Evolutionary conservation across 2,113 vertebrate species (phyloP).

Genomic region (Aphyosemion australe): DNA sequence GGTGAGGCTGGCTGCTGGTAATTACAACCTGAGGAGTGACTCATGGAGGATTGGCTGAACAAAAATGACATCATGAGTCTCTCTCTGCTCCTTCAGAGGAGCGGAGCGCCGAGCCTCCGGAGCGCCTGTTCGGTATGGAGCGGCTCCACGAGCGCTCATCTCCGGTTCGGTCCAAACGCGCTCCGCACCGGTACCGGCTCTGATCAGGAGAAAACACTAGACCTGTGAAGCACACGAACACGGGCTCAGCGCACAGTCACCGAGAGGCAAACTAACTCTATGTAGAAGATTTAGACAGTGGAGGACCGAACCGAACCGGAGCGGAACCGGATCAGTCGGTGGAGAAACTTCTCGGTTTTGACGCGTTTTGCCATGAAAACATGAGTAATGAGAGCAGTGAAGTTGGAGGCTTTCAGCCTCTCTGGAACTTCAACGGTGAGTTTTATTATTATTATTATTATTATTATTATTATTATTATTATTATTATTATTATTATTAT

Average conservation of each 20-base stretch:
- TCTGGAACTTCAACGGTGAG: conserved; percentile 68
- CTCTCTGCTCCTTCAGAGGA: background rate
- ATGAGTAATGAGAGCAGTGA: conserved; percentile 64
- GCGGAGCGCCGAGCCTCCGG: background rate
- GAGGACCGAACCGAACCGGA: background rate
- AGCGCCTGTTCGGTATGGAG: background rate
- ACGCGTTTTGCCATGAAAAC: conserved; percentile 29
- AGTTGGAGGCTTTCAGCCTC: conserved; percentile 42
- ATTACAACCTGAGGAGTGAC: background rate
- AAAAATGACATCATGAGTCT: conserved; percentile 44
- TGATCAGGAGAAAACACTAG: too few relatives aligned
- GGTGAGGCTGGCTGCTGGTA: too few relatives aligned
- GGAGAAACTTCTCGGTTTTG: background rate
- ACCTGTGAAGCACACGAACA: too few relatives aligned
- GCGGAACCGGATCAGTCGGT: background rate
- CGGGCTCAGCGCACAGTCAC: too few relatives aligned
- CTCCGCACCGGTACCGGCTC: too few relatives aligned
- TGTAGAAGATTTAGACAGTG: too few relatives aligned
- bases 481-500: too few relatives aligned
- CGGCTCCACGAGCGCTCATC: background rate
- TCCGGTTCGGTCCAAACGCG: background rate
- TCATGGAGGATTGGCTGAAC: conserved; percentile 33
- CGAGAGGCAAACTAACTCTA: too few relatives aligned
- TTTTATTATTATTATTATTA: background rate
- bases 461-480: too few relatives aligned